Evolutionary conservation across 2,888 invertebrate genomes (phyloP), one percentile per base, ranked within the genome.

Genomic region (Trachelus iudaicus): DNA sequence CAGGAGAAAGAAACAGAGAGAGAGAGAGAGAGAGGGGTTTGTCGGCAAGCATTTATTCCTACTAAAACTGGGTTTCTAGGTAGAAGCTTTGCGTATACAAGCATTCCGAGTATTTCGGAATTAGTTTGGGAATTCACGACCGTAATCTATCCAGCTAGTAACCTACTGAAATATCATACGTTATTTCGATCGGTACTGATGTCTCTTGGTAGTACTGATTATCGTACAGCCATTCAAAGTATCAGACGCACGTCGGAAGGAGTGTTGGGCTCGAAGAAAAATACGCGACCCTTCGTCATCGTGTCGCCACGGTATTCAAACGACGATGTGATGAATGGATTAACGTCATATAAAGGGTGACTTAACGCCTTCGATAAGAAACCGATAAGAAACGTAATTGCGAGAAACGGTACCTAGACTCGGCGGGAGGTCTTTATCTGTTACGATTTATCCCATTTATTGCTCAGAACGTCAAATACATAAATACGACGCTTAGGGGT

Each of bases 361-460:
- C 71, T 77, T 73, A 30, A 78, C 79, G 75, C 37, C 71, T 33
- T 69, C 73, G 85, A 87, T 87, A 87, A 87, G 83, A 79, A 81
- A 80, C 75, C 82, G 87, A 86, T 86, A 85, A 85, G 81, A 81
- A 80, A 75, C 80, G 84, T 87, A 85, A 87, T 87, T 87, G 83
- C 82, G 83, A 82, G 73, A 69, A 75, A 82, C 76, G 81, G 76
- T 78, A 80, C 76, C 80, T 79, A 76, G 82, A 81, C 82, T 76
- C 87, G 75, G 79, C 81, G 80, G 87, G 87, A 82, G 87, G 85
- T 85, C 87, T 84, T 83, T 83, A 83, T 82, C 82, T 78, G 34
- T 78, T 76, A 34, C 34, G 15, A 15, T 74, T 74, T 74, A 30
- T 74, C 37, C 37, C 74, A 71, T 71, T 71, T 71, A 71, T 31